These are phyloP conservation scores for Furcifer pardalis DNA, from an alignment of 2,797 vertebrate species.

Conservation along the genomic window DNA sequence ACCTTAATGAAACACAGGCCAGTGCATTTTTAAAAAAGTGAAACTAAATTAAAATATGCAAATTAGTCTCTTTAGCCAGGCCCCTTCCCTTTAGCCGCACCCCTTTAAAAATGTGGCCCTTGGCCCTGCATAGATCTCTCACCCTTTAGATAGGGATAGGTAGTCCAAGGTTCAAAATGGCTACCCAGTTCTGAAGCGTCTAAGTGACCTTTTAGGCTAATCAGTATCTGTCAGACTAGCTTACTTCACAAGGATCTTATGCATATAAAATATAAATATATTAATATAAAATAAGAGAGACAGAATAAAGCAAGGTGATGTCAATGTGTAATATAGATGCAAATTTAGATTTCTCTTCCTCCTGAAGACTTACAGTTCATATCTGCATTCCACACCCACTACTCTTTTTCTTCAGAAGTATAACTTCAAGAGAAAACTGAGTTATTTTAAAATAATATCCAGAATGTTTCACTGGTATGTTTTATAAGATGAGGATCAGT, in stretches of 20 bases:
- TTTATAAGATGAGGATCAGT: constrained; percentile 2
- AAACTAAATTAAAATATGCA: too few relatives aligned
- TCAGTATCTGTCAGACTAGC: background rate
- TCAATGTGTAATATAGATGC: too few relatives aligned
- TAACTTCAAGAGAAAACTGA: background rate
- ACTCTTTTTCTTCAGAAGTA: background rate
- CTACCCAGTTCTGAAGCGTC: background rate
- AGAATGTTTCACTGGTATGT: constrained; percentile 12
- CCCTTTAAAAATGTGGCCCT: too few relatives aligned
- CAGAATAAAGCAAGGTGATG: too few relatives aligned
- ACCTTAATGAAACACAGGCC: too few relatives aligned
- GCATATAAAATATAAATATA: background rate
- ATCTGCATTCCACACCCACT: background rate
- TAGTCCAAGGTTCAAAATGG: background rate
- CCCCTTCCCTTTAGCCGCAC: too few relatives aligned
- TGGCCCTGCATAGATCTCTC: too few relatives aligned
- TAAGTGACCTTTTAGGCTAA: background rate
- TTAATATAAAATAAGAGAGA: too few relatives aligned
- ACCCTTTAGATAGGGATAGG: background rate
- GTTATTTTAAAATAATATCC: background rate
- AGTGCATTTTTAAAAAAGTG: too few relatives aligned
- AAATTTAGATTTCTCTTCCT: background rate
- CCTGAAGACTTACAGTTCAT: background rate
- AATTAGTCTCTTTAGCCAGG: too few relatives aligned
- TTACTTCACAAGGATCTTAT: background rate